Conservation (phyloP, 35 echinoderm and acorn worm species). For the Lytechinus pictus region DNA sequence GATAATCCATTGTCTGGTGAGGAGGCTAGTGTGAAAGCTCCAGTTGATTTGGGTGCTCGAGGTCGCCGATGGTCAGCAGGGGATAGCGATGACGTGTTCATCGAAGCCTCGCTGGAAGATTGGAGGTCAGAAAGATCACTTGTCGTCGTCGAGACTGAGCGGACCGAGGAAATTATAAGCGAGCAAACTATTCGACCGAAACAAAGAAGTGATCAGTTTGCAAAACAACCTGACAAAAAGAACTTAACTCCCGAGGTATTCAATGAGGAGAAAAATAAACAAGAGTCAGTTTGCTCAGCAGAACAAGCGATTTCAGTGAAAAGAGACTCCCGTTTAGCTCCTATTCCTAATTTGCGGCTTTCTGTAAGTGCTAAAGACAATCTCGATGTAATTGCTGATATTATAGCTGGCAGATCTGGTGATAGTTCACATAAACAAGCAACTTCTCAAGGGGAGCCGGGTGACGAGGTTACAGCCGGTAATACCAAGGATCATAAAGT, state of each 20-base stretch:
- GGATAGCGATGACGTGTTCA: conserved; percentile 37
- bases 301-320: background rate
- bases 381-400: conserved; percentile 43
- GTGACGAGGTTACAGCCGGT: background rate
- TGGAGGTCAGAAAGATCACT: conserved; percentile 17
- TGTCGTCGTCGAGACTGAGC: conserved; percentile 10
- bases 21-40: background rate
- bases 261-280: conserved; percentile 40
- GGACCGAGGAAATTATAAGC: conserved; percentile 36
- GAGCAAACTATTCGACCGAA: conserved; percentile 29
- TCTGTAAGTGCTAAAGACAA: conserved; percentile 41
- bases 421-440: conserved; percentile 24
- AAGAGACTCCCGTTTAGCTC: conserved; percentile 26
- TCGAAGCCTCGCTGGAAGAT: background rate
- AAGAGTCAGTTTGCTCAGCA: conserved; percentile 40
- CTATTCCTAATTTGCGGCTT: conserved; percentile 45
- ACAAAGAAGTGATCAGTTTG: conserved; percentile 30
- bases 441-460: background rate
- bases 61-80: conserved; percentile 34
- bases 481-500: conserved; percentile 21
- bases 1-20: conserved; percentile 1
- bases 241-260: conserved; percentile 26
- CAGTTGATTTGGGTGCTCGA: background rate
- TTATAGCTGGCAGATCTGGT: conserved; percentile 29
- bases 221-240: background rate